These are phyloP conservation scores for Trogon melanurus DNA, from an alignment of 2,113 vertebrate genomes.

Conservation along the genomic window DNA sequence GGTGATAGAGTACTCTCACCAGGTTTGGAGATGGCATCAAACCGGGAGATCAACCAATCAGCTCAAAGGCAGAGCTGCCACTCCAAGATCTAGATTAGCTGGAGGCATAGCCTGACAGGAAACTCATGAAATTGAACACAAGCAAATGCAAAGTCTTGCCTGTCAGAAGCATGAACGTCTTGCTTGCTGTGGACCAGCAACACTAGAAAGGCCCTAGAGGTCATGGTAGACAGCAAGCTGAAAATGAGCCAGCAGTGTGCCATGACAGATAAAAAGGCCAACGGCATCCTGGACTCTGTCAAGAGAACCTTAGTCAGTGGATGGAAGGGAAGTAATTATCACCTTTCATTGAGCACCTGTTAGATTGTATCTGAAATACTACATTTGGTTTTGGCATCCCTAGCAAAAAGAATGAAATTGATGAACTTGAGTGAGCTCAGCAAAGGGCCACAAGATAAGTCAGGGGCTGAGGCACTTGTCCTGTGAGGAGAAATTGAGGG, in stretches of 20 bases:
- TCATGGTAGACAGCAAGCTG: not conserved
- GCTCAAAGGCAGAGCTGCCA: not conserved
- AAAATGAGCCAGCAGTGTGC: not conserved
- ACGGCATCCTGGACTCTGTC: not conserved
- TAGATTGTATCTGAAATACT: not conserved
- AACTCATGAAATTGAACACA: not conserved
- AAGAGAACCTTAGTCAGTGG: not conserved
- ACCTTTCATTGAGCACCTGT: not conserved
- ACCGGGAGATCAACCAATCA: not conserved
- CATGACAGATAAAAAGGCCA: not conserved
- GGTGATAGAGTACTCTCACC: not conserved
- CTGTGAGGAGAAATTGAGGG: not conserved
- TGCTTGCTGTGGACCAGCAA: not conserved
- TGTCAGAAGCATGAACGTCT: not conserved
- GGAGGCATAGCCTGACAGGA: not conserved
- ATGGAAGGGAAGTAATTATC: not conserved
- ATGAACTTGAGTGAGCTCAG: not conserved
- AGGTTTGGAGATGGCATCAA: not conserved
- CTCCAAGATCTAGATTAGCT: not conserved
- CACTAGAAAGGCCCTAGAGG: not conserved
- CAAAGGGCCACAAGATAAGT: not conserved
- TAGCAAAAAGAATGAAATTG: not conserved
- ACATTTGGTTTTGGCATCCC: not conserved
- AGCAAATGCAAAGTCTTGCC: not conserved
- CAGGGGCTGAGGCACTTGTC: not conserved